Percentiles rank a stretch among this genome's conserved stretches.
Evolutionary conservation across 1,140 invertebrate species (phyloP).

Genomic region (Oryctes rhinoceros): DNA sequence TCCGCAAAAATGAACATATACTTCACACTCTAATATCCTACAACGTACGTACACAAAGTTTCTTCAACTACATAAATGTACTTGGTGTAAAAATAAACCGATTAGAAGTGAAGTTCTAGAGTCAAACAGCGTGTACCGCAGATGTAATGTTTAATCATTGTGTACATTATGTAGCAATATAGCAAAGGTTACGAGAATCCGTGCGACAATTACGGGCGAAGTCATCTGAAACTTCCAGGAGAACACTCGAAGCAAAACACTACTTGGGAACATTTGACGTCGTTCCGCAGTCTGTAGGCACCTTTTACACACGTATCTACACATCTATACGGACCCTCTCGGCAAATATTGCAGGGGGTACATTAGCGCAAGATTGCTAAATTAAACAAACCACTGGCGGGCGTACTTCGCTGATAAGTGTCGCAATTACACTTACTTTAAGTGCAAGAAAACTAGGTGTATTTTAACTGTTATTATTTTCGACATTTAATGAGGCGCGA

Average conservation of each 20-base stretch:
- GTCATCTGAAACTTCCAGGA: constrained; percentile 38
- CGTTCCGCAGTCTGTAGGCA: constrained; percentile 44
- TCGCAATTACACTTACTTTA: constrained; percentile 47
- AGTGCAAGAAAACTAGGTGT: constrained; percentile 44
- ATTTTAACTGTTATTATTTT: constrained; percentile 37
- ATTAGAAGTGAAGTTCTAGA: background rate
- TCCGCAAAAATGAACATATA: too few relatives aligned
- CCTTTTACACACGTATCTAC: constrained; percentile 49
- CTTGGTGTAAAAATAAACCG: background rate
- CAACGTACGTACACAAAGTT: too few relatives aligned
- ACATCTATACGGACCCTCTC: constrained; percentile 47
- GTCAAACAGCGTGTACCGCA: constrained; percentile 15
- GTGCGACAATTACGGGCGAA: constrained; percentile 36
- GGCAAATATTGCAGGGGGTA: constrained; percentile 48
- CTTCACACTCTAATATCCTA: too few relatives aligned
- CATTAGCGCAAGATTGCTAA: constrained; percentile 51
- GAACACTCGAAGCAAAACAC: constrained; percentile 39
- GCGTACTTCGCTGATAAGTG: constrained; percentile 47
- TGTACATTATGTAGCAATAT: constrained; percentile 17
- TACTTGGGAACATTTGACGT: constrained; percentile 42
- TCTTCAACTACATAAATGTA: too few relatives aligned
- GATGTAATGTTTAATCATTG: constrained; percentile 17
- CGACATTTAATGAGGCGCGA: constrained; percentile 20
- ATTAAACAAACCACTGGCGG: constrained; percentile 51
- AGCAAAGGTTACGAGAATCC: constrained; percentile 35